Evolutionary conservation across 2,888 invertebrate genomes (phyloP), one percentile per base, ranked within the genome.

Genomic region (Portevinia maculata): DNA sequence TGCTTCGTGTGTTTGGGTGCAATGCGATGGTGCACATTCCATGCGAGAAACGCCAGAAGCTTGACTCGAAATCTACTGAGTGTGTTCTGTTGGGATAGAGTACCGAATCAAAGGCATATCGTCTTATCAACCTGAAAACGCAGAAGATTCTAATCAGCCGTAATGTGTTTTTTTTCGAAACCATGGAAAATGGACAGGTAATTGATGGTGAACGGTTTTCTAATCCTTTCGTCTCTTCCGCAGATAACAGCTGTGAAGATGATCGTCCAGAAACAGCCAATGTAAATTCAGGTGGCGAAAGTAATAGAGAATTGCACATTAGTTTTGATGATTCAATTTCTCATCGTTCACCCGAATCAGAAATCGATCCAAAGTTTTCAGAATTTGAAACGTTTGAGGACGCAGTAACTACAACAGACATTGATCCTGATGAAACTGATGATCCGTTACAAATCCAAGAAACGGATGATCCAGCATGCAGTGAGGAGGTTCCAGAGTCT

Each of bases 51-150:
- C 55, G 71, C 0, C 21, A 39, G 1, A 67, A 85, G 84, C 50
- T 84, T 4, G 65, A 84, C n/a, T n/a, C 65, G 13, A 85, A 85
- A 62, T 84, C 85, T 7, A 30, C 24, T 7, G 78, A 84, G 13
- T 85, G 79, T 30, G 62, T 86, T 37, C 44, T 84, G 17, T 67
- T 86, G 11, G 84, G 84, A 0, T 85, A 85, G 11, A 24, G 64
- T 37, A 21, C n/a, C 3, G 65, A 69, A 7, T 44, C 44, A 0
- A 86, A 85, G 13, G 79, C 78, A 0, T 85, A 81, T 15, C n/a
- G n/a, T n/a, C n/a, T n/a, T 24, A 24, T 24, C 2, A 30, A 79
- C 6, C 1, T 7, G 13, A 24, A 28, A 28, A 6, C 17, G 2
- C n/a, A 8, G 8, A 60, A 46, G 0, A 60, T 60, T 1, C 3